phyloP scores from a whole-genome alignment of 2,888 invertebrate species.

The Polia nebulosa region DNA sequence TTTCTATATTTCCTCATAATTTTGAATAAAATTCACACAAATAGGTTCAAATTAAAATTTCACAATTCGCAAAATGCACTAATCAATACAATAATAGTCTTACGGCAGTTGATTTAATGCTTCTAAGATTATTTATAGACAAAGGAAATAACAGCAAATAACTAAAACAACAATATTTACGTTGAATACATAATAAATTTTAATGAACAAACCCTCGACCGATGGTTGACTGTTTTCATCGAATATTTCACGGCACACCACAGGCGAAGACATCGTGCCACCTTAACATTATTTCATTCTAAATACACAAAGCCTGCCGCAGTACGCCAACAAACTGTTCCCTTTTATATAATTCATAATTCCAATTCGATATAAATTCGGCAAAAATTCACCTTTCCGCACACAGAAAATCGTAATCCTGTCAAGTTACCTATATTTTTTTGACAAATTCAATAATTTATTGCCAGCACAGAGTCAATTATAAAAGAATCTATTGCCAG shows the following conservation, averaged over 20 bases:
- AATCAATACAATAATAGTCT: conserved; percentile 13
- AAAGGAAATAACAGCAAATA: background rate
- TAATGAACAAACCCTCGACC: conserved; percentile 93
- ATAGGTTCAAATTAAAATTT: background rate
- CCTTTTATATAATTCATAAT: conserved; percentile 58
- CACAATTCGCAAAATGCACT: background rate
- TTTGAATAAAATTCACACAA: background rate
- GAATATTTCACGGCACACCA: conserved; percentile 96
- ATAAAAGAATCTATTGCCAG: conserved; percentile 10
- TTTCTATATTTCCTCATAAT: background rate
- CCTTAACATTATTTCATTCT: conserved; percentile 76
- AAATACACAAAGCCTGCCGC: conserved; percentile 56
- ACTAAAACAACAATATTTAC: conserved; percentile 35
- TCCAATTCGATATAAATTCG: conserved; percentile 47
- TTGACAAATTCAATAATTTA: conserved; percentile 54
- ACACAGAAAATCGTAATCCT: conserved; percentile 48
- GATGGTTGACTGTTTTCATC: conserved; percentile 96
- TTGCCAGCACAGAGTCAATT: conserved; percentile 30
- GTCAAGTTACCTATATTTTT: conserved; percentile 53
- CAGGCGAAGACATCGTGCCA: conserved; percentile 84
- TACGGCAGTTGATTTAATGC: background rate
- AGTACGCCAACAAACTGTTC: conserved; percentile 41
- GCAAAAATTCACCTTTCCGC: conserved; percentile 39
- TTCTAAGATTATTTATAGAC: accelerated
- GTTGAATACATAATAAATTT: conserved; percentile 19